Conservation (phyloP, 2,888 invertebrate species). For the Sussaba pulchella region DNA sequence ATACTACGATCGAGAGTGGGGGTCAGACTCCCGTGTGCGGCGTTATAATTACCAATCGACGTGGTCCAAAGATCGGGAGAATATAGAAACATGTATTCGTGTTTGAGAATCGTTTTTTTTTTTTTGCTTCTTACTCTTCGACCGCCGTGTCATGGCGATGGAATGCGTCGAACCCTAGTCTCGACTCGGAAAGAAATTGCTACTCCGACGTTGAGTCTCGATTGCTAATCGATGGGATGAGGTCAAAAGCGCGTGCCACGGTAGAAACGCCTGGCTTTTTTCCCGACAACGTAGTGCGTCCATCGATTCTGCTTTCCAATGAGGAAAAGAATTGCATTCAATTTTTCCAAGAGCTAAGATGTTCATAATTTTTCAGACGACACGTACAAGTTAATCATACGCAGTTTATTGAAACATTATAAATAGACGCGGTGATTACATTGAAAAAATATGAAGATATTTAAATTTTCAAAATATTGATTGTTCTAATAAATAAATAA, state of each 20-base stretch:
- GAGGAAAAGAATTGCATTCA: too few relatives aligned
- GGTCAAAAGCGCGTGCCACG: slow-evolving; percentile 40
- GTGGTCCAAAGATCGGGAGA: slow-evolving; percentile 43
- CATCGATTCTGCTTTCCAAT: not conserved
- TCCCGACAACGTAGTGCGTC: too few relatives aligned
- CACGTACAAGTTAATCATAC: too few relatives aligned
- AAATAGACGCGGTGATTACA: too few relatives aligned
- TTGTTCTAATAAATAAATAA: too few relatives aligned
- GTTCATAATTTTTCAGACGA: too few relatives aligned
- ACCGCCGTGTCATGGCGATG: slow-evolving; percentile 35
- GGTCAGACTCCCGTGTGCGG: slow-evolving; percentile 19
- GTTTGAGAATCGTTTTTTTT: too few relatives aligned
- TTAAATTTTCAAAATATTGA: too few relatives aligned
- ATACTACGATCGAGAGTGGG: slow-evolving; percentile 23
- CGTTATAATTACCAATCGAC: slow-evolving; percentile 31
- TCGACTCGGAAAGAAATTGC: slow-evolving; percentile 29
- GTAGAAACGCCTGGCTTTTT: too few relatives aligned
- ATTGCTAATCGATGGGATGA: slow-evolving; percentile 46
- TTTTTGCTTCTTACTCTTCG: slow-evolving; percentile 27
- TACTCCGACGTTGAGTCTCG: slow-evolving; percentile 27
- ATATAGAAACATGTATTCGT: slow-evolving; percentile 6
- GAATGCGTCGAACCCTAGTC: slow-evolving; percentile 53
- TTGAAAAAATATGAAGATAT: too few relatives aligned
- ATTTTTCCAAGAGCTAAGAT: not conserved
- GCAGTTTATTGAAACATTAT: too few relatives aligned